Conservation (phyloP, 2,797 vertebrate species). For the Lutjanus argentimaculatus region DNA sequence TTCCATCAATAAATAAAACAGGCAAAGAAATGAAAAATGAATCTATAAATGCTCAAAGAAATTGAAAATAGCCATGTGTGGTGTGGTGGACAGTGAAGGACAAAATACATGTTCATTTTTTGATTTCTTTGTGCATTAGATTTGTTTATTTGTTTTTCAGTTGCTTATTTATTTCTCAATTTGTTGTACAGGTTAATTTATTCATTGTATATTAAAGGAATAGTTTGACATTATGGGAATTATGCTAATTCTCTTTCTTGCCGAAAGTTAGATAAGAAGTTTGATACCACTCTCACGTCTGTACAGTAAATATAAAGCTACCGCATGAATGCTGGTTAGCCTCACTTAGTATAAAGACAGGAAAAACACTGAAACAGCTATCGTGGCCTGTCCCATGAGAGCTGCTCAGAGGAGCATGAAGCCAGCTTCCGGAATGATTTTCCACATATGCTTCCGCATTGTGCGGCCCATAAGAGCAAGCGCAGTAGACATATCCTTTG, state of each 20-base stretch:
- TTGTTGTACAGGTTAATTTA: not conserved
- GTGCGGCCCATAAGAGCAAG: too few species aligned
- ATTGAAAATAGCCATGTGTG: conserved; percentile 6
- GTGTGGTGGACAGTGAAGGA: conserved; percentile 1
- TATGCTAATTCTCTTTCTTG: not conserved
- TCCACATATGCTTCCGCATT: too few species aligned
- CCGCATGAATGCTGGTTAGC: not conserved
- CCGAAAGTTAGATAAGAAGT: conserved; percentile 11
- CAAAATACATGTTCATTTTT: not conserved
- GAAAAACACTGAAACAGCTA: not conserved
- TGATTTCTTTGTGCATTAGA: conserved; percentile 6
- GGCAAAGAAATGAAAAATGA: not conserved
- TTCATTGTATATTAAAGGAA: conserved; percentile 16
- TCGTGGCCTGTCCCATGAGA: not conserved
- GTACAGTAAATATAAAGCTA: not conserved
- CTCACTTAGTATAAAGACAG: conserved; percentile 26
- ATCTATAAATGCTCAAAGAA: conserved; percentile 5
- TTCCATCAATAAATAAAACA: not conserved
- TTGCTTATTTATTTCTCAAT: not conserved
- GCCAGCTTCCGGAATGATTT: too few species aligned
- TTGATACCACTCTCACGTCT: not conserved
- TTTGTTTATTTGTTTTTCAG: not conserved
- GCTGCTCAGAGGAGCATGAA: too few species aligned
- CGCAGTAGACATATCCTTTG: too few species aligned
- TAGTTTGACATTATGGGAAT: conserved; percentile 4